Percentiles rank a stretch among this genome's conserved stretches.
These are phyloP conservation scores for Pyrgus malvae DNA, from an alignment of 2,888 invertebrate species.

Conservation along the genomic window DNA sequence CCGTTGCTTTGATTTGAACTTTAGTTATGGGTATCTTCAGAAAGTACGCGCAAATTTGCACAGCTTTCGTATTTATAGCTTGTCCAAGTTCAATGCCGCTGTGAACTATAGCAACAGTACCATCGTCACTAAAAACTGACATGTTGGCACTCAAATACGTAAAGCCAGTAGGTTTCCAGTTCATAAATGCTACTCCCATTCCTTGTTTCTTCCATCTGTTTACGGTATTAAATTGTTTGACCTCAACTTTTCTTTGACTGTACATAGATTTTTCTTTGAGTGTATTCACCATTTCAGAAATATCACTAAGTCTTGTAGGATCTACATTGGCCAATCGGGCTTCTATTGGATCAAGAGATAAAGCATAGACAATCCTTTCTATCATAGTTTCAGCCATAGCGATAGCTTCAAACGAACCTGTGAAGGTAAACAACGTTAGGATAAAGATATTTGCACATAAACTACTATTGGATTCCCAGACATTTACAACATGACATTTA, in stretches of 20 bases:
- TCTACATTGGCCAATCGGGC: constrained; percentile 79
- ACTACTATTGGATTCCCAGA: too few species aligned
- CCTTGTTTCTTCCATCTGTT: constrained; percentile 89
- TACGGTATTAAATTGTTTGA: constrained; percentile 79
- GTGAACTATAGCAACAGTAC: constrained; percentile 85
- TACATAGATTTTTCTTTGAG: constrained; percentile 77
- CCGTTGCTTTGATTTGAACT: constrained; percentile 84
- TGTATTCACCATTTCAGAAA: constrained; percentile 72
- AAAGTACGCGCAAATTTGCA: constrained; percentile 88
- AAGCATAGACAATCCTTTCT: constrained; percentile 81
- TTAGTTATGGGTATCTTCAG: constrained; percentile 85
- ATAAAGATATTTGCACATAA: too few species aligned
- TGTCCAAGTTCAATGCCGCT: constrained; percentile 89
- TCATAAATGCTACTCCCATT: constrained; percentile 82
- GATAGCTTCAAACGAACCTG: constrained; percentile 77
- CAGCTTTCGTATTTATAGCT: constrained; percentile 90
- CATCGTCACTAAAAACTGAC: constrained; percentile 85
- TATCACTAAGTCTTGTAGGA: constrained; percentile 38
- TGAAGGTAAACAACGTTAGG: constrained; percentile 1
- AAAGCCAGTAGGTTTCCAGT: constrained; percentile 68
- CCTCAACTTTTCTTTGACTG: constrained; percentile 62
- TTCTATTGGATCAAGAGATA: constrained; percentile 78
- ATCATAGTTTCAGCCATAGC: constrained; percentile 83
- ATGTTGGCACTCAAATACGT: constrained; percentile 69
- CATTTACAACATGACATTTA: too few species aligned